Conservation (phyloP, 2,113 vertebrate genomes). For the Noctilio leporinus region DNA sequence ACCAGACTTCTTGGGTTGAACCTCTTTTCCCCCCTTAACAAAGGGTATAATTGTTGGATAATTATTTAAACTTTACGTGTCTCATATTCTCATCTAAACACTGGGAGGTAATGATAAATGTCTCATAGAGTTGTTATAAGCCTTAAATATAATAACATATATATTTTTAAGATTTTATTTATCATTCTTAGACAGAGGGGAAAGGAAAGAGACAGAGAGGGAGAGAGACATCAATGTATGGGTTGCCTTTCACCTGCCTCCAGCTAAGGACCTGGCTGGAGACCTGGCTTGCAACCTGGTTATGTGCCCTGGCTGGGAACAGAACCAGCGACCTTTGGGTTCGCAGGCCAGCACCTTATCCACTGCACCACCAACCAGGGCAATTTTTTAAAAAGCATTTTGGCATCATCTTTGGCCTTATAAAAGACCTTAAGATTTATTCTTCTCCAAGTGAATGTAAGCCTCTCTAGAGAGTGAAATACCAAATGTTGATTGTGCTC, state of each 20-base stretch:
- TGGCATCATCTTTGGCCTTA: background rate
- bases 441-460: background rate
- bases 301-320: too few relatives aligned
- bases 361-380: too few relatives aligned
- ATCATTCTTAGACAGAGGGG: too few relatives aligned
- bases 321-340: too few relatives aligned
- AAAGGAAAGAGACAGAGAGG: too few relatives aligned
- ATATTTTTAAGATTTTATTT: too few relatives aligned
- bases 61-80: background rate
- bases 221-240: too few relatives aligned
- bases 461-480: background rate
- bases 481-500: background rate
- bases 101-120: background rate
- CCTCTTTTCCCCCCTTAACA: background rate
- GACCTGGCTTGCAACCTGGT: too few relatives aligned
- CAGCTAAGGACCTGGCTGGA: too few relatives aligned
- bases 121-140: background rate
- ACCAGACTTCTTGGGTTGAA: background rate
- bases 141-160: background rate
- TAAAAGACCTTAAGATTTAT: background rate
- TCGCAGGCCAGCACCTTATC: too few relatives aligned
- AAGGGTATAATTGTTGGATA: background rate
- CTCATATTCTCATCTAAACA: background rate
- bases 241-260: too few relatives aligned
- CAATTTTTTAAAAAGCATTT: background rate